A percentile compares a stretch with the other conserved stretches of the same genome.
phyloP scores from a whole-genome alignment of 2,113 vertebrate genomes.

The Dipodomys ordii region DNA sequence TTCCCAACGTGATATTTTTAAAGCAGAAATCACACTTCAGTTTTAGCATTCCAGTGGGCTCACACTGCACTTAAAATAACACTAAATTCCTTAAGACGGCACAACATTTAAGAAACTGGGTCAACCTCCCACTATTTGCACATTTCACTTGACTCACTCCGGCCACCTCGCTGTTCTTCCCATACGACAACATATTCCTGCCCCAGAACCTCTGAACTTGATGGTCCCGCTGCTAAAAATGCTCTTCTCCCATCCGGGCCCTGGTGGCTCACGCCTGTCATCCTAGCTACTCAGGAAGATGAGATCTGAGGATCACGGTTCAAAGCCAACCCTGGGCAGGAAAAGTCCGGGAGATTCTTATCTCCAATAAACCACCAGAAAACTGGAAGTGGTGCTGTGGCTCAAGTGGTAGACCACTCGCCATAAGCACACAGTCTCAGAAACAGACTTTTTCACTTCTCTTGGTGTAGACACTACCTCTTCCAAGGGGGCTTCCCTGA shows the following conservation, averaged over 20 bases:
- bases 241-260: too few species aligned
- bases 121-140: background rate
- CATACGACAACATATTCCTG: background rate
- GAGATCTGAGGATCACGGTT: too few species aligned
- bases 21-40: conserved; percentile 48
- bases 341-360: too few species aligned
- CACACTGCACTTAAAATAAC: conserved; percentile 50
- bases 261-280: too few species aligned
- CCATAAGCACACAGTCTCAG: background rate
- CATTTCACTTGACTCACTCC: background rate
- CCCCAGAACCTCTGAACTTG: background rate
- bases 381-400: too few species aligned
- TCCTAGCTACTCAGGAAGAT: too few species aligned
- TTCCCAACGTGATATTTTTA: conserved; percentile 44
- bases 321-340: too few species aligned
- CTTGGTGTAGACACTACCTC: conserved; percentile 5
- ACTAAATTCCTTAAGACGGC: conserved; percentile 29
- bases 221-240: background rate
- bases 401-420: too few species aligned
- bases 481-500: background rate
- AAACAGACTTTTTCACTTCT: background rate
- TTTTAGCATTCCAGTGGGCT: conserved; percentile 50
- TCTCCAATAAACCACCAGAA: too few species aligned
- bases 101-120: conserved; percentile 37
- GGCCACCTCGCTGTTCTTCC: background rate